Base-by-base conservation (phyloP, 2,113 vertebrate species). In the Centropus unirufus region DNA sequence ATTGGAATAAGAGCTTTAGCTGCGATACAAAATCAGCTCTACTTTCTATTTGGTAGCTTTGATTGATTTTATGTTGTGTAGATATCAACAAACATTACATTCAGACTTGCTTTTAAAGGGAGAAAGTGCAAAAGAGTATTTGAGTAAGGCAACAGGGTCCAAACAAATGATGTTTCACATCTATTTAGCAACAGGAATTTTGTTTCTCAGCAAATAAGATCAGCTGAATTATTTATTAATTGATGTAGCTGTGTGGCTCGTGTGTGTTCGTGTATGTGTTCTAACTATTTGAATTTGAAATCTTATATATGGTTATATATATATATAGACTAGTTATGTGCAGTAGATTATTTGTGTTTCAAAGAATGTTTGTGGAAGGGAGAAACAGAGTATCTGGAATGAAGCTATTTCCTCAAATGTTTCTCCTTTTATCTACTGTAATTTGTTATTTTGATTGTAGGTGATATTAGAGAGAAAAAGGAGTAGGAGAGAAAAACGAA, bases 11-110 rank as follows among this genome's bases (percentile, higher is more conserved):
- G 20, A 49, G 8, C 26, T 72, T 75, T 69, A 61, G 76, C 30
- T 36, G n/a, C 0, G 0, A 49, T 62, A 47, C n/a, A 74, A 46
- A 64, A 61, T 44, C 40, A 72, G 4, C 5, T 78, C 24, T 75
- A 11, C 57, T 20, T 59, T 82, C 29, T 92, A 24, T 32, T 86
- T 68, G 44, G 36, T 72, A 39, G 20, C 15, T 52, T 69, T 89
- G 19, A 34, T 85, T 24, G 51, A 4, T 79, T 92, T 79, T 79
- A 8, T 47, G 13, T 75, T 44, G 7, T 59, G 22, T 40, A 11
- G 54, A 2, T 76, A 47, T 44, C 24, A 57, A 80, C 49, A 59
- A 46, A 39, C 7, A 2, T 59, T 58, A 22, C 9, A 10, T 34
- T 83, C 51, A 69, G 46, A 42, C 57, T 67, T 79, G 22, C 39